Conservation (phyloP, 2,888 invertebrate species). For the Coleophora flavipennella region DNA sequence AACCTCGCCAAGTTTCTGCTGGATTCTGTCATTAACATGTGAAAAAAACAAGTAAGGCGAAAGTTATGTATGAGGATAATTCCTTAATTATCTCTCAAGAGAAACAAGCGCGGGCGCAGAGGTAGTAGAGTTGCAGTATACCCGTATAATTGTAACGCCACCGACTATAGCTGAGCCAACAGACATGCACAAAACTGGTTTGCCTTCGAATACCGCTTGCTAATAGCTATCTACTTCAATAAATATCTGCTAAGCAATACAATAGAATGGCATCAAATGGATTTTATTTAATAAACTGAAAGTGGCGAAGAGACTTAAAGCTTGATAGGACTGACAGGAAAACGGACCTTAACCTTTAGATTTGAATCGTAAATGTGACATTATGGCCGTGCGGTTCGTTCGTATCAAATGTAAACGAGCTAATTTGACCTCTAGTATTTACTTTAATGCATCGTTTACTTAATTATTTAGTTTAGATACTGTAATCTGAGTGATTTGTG, state of each 20-base stretch:
- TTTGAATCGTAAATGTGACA: constrained; percentile 3
- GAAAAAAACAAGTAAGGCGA: too few relatives aligned
- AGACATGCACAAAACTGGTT: constrained; percentile 34
- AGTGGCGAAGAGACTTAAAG: too few relatives aligned
- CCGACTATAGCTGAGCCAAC: constrained; percentile 15
- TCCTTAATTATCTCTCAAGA: too few relatives aligned
- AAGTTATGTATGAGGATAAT: too few relatives aligned
- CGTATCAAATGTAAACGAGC: constrained; percentile 10
- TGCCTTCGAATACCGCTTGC: constrained; percentile 31
- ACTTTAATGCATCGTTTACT: background rate
- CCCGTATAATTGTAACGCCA: background rate
- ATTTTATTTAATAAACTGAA: too few relatives aligned
- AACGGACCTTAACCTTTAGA: constrained; percentile 6
- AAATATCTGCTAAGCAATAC: too few relatives aligned
- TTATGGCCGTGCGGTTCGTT: constrained; percentile 2
- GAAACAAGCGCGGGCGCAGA: background rate
- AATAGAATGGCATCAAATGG: too few relatives aligned
- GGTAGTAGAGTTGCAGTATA: background rate
- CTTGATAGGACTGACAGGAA: too few relatives aligned
- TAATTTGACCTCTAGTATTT: constrained; percentile 3
- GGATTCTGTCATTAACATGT: too few relatives aligned
- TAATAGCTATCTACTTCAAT: too few relatives aligned
- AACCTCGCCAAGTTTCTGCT: too few relatives aligned
- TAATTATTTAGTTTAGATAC: background rate
- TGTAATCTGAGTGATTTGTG: too few relatives aligned